These are phyloP conservation scores for Cancer borealis DNA, from an alignment of 2,888 invertebrate species.

Conservation along the genomic window DNA sequence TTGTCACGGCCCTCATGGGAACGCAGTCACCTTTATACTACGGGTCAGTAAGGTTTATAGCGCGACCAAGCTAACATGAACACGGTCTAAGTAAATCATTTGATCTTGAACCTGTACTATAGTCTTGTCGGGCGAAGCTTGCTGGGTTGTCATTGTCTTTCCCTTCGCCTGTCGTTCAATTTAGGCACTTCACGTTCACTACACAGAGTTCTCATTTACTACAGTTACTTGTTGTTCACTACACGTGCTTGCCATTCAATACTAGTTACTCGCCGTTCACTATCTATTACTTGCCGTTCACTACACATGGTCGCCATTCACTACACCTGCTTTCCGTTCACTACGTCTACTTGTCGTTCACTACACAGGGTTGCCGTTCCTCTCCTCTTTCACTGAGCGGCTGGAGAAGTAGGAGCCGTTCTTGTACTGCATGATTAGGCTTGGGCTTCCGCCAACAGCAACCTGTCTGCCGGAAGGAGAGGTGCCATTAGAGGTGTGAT, in stretches of 20 bases:
- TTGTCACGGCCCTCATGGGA: background rate
- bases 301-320: background rate
- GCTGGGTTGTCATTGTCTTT: background rate
- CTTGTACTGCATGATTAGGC: constrained; percentile 56
- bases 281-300: background rate
- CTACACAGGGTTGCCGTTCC: constrained; percentile 52
- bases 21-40: background rate
- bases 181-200: too few species aligned
- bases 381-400: background rate
- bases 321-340: background rate
- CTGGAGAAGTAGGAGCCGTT: constrained; percentile 54
- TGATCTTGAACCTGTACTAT: too few species aligned
- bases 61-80: too few species aligned
- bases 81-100: too few species aligned
- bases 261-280: background rate
- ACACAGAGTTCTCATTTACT: background rate
- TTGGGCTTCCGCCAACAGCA: constrained; percentile 27
- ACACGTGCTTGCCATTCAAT: background rate
- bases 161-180: background rate
- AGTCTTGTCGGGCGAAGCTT: too few species aligned
- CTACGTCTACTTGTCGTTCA: background rate
- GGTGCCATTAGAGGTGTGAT: constrained; percentile 4
- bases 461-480: constrained; percentile 56
- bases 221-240: background rate
- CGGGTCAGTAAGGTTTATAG: too few species aligned